Percentiles rank a stretch among this genome's conserved stretches.
These are phyloP conservation scores for Trematomus bernacchii DNA, from an alignment of 2,797 vertebrate species.

Conservation along the genomic window DNA sequence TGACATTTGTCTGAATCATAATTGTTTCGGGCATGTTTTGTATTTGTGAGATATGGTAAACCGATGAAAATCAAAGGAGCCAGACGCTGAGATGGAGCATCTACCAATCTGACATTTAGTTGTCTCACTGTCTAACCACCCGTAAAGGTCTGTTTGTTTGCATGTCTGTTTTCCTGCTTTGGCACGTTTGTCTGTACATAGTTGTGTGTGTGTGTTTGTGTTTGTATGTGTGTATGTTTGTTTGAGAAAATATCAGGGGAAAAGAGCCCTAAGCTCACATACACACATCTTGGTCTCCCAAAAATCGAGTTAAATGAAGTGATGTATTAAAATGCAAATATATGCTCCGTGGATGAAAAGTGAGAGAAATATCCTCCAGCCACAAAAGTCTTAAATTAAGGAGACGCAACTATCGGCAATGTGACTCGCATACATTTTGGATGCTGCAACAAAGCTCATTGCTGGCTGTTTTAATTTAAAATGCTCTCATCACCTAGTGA, in stretches of 20 bases:
- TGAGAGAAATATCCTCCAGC: constrained; percentile 43
- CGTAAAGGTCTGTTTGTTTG: constrained; percentile 69
- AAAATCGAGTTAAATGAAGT: constrained; percentile 41
- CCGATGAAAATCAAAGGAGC: constrained; percentile 69
- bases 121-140: constrained; percentile 51
- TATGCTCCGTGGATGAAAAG: constrained; percentile 49
- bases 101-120: constrained; percentile 80
- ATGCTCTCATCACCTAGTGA: constrained; percentile 5
- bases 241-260: too few relatives aligned
- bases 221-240: constrained; percentile 1
- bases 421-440: constrained; percentile 23
- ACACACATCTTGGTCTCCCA: constrained; percentile 34
- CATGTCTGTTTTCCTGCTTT: constrained; percentile 46
- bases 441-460: constrained; percentile 15
- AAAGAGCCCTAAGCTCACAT: constrained; percentile 9
- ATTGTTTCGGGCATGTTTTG: constrained; percentile 66
- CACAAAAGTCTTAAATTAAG: constrained; percentile 45
- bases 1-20: constrained; percentile 71
- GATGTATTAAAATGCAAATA: constrained; percentile 55
- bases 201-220: too few relatives aligned
- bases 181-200: constrained; percentile 21
- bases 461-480: not conserved
- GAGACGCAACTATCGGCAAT: constrained; percentile 26
- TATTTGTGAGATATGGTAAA: constrained; percentile 67
- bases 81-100: constrained; percentile 54